A percentile compares a stretch with the other conserved stretches of the same genome.
These are phyloP conservation scores for Micromussa lordhowensis DNA, from an alignment of 92 coral and sea anemone genomes.

Conservation along the genomic window DNA sequence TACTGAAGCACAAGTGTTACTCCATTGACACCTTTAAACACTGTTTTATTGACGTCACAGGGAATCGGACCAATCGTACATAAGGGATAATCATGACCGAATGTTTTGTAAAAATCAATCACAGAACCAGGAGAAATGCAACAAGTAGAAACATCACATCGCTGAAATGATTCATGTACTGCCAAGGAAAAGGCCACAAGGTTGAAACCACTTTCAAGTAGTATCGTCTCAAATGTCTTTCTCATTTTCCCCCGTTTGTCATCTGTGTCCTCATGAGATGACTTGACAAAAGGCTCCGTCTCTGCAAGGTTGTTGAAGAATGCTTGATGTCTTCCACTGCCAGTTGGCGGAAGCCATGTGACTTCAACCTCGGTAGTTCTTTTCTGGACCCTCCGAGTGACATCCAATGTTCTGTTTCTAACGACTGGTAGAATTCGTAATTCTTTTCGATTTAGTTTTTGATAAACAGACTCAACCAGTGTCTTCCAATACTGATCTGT, in stretches of 20 bases:
- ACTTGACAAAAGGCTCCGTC: background rate
- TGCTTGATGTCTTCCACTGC: constrained; percentile 17
- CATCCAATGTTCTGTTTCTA: background rate
- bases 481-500: constrained; percentile 65
- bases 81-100: constrained; percentile 5
- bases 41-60: constrained; percentile 38
- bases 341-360: constrained; percentile 62
- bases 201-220: constrained; percentile 73
- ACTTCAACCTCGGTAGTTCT: background rate
- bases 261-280: background rate
- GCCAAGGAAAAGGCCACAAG: constrained; percentile 59
- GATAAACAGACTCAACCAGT: constrained; percentile 68
- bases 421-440: constrained; percentile 50
- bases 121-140: constrained; percentile 48
- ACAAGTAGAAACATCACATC: constrained; percentile 41
- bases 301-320: constrained; percentile 54
- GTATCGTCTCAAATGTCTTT: constrained; percentile 26
- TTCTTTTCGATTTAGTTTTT: background rate
- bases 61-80: constrained; percentile 62
- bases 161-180: constrained; percentile 32
- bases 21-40: constrained; percentile 19
- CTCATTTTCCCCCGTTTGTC: background rate
- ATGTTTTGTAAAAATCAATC: constrained; percentile 59
- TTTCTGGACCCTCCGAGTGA: background rate
- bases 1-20: constrained; percentile 57